These are phyloP conservation scores for Hyperopisus bebe DNA, from an alignment of 2,113 vertebrate species.

Conservation along the genomic window DNA sequence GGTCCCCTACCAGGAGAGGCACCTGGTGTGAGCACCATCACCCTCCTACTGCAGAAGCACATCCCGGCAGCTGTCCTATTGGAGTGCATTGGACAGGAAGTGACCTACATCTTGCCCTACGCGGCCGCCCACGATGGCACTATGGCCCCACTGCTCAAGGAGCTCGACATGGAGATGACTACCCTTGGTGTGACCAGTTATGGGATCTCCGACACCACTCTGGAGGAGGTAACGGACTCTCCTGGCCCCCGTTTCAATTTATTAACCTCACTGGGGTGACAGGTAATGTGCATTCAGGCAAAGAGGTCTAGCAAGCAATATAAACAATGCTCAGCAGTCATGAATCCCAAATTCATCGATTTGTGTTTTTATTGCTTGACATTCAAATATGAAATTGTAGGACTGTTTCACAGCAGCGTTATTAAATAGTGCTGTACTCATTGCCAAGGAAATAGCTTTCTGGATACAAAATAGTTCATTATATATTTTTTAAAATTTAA, in stretches of 20 bases:
- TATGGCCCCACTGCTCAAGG: slow-evolving; percentile 83
- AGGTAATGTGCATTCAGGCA: slow-evolving; percentile 19
- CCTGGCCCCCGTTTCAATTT: neutral
- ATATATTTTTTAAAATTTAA: neutral
- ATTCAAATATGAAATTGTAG: slow-evolving; percentile 27
- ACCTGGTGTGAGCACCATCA: slow-evolving; percentile 47
- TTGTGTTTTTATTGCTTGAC: slow-evolving; percentile 42
- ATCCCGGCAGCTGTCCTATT: slow-evolving; percentile 78
- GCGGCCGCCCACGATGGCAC: slow-evolving; percentile 81
- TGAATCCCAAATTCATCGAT: slow-evolving; percentile 15
- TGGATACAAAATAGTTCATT: neutral
- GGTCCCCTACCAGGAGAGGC: neutral
- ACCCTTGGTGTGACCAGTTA: slow-evolving; percentile 87
- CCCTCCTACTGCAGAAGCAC: slow-evolving; percentile 55
- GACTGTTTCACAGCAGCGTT: slow-evolving; percentile 19
- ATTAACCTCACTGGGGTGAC: neutral
- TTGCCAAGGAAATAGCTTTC: neutral
- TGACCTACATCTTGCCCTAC: slow-evolving; percentile 88
- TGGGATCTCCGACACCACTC: slow-evolving; percentile 89
- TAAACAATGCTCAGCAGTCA: neutral
- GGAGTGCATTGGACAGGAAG: slow-evolving; percentile 89
- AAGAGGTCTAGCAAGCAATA: slow-evolving; percentile 28
- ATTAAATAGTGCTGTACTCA: neutral
- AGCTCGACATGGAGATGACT: slow-evolving; percentile 78
- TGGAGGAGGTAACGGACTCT: slow-evolving; percentile 77